Percentiles rank a stretch among this genome's conserved stretches.
Evolutionary conservation across 23 tunicate genomes (phyloP).

Genomic region (Phallusia fumigata): DNA sequence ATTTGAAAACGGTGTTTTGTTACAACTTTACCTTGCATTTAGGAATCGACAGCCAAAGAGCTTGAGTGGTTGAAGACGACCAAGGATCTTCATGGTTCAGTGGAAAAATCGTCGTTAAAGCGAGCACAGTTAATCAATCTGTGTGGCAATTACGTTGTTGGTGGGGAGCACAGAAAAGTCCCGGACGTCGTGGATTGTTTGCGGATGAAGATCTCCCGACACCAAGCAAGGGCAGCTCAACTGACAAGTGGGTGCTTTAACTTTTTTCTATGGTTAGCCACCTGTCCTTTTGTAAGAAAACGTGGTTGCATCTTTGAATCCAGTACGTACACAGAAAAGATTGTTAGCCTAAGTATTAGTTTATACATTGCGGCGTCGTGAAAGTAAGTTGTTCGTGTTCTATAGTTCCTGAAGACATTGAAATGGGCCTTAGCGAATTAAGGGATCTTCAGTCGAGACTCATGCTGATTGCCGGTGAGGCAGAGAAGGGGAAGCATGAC

Average conservation of each 20-base stretch:
- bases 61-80: slow-evolving; percentile 51
- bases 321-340: no score
- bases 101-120: slow-evolving; percentile 50
- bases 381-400: no score
- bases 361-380: no score
- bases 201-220: background rate
- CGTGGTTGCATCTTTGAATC: no score
- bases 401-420: background rate
- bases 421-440: slow-evolving; percentile 17
- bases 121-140: slow-evolving; percentile 55
- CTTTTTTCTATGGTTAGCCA: no score
- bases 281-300: no score
- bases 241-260: background rate
- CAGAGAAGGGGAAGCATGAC: slow-evolving; percentile 38
- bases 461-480: slow-evolving; percentile 74
- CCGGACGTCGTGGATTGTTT: slow-evolving; percentile 48
- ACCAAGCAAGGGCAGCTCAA: background rate
- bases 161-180: background rate
- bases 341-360: no score
- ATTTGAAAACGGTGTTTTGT: background rate
- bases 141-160: slow-evolving; percentile 45
- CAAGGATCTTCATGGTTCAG: slow-evolving; percentile 56
- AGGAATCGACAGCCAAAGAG: slow-evolving; percentile 26
- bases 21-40: background rate
- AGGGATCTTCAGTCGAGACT: slow-evolving; percentile 49